A percentile compares a stretch with the other conserved stretches of the same genome.
phyloP scores from a whole-genome alignment of 2,113 vertebrate species.

The Tragelaphus imberbis region DNA sequence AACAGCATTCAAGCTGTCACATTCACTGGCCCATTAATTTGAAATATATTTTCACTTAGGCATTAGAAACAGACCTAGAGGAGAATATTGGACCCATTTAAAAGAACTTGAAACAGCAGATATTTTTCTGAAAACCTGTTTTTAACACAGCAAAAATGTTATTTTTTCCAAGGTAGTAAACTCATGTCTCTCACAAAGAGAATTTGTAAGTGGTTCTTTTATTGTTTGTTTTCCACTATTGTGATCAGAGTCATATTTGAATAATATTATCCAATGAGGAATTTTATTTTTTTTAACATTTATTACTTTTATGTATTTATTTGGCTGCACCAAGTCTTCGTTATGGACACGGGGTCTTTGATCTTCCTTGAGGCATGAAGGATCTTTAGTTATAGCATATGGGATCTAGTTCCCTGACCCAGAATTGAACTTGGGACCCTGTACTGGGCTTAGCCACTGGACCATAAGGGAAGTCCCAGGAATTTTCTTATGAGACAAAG shows the following conservation, averaged over 20 bases:
- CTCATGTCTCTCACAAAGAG: background rate
- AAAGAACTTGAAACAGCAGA: background rate
- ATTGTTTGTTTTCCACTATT: background rate
- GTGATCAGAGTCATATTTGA: background rate
- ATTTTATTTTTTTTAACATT: background rate
- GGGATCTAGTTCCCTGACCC: background rate
- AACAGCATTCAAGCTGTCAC: background rate
- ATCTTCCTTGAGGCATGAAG: background rate
- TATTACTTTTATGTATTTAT: background rate
- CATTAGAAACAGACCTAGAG: background rate
- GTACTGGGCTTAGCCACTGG: background rate
- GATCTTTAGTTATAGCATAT: background rate
- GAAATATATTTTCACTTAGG: background rate
- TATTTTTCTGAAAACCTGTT: background rate
- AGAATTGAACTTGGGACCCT: background rate
- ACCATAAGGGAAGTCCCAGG: background rate
- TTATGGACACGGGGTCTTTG: background rate
- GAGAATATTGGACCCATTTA: background rate
- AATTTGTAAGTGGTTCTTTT: background rate
- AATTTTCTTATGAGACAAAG: background rate
- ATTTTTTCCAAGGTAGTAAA: background rate
- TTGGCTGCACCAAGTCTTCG: background rate
- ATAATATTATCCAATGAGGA: background rate
- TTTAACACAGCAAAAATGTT: background rate
- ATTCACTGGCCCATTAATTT: background rate